A percentile compares a stretch with the other conserved stretches of the same genome.
Conservation (phyloP, 2,797 vertebrate species). For the Knipowitschia caucasica region DNA sequence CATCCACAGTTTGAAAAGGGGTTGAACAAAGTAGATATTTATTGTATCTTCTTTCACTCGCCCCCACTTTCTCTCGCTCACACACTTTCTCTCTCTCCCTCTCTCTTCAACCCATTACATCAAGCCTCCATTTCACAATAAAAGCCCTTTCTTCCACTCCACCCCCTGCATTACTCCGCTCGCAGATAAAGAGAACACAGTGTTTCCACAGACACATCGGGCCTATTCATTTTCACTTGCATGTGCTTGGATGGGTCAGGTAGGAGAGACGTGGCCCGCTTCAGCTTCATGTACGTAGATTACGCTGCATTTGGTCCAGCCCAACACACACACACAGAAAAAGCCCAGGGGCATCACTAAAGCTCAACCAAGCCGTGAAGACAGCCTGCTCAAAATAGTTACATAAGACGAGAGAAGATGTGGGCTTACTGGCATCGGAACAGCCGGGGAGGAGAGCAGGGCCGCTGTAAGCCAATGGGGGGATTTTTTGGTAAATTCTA, state of each 20-base stretch:
- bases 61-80: background rate
- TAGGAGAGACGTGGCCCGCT: slow-evolving; percentile 16
- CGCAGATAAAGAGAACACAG: slow-evolving; percentile 57
- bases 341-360: slow-evolving; percentile 53
- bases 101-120: slow-evolving; percentile 50
- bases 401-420: slow-evolving; percentile 58
- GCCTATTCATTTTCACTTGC: slow-evolving; percentile 53
- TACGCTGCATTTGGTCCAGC: slow-evolving; percentile 44
- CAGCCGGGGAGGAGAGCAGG: slow-evolving; percentile 54
- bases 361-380: slow-evolving; percentile 64
- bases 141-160: slow-evolving; percentile 36
- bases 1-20: no score
- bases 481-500: slow-evolving; percentile 20
- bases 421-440: slow-evolving; percentile 34
- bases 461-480: slow-evolving; percentile 40
- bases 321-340: slow-evolving; percentile 40
- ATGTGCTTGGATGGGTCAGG: slow-evolving; percentile 52
- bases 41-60: background rate
- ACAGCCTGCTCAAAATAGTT: slow-evolving; percentile 50
- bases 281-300: slow-evolving; percentile 59
- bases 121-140: slow-evolving; percentile 61
- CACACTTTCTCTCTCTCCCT: slow-evolving; percentile 11
- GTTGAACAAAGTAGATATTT: no score
- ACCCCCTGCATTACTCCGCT: slow-evolving; percentile 49
- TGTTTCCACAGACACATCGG: slow-evolving; percentile 32